Evolutionary conservation across 1,140 invertebrate species (phyloP).

Genomic region (Venturia canescens): DNA sequence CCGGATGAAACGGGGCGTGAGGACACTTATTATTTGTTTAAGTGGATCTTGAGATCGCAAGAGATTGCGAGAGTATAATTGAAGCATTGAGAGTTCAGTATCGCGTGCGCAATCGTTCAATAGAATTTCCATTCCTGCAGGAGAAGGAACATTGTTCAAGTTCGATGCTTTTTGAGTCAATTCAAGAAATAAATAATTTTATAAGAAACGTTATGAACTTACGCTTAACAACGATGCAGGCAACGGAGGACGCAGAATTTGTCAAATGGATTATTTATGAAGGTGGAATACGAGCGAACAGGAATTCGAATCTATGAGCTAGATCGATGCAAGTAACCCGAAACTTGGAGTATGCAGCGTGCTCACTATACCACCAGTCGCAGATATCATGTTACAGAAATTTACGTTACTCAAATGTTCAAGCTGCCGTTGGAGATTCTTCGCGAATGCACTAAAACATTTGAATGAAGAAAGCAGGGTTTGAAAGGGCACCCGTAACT

Average conservation of each 20-base stretch:
- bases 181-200: too few species aligned
- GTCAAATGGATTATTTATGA: too few species aligned
- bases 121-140: too few species aligned
- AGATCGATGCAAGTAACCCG: neutral
- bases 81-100: too few species aligned
- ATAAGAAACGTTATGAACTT: too few species aligned
- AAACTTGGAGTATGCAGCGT: conserved; percentile 3
- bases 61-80: too few species aligned
- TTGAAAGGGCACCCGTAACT: neutral
- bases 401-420: conserved; percentile 44
- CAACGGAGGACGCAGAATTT: too few species aligned
- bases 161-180: too few species aligned
- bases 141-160: too few species aligned
- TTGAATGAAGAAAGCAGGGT: neutral
- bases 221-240: too few species aligned
- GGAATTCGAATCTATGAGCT: neutral
- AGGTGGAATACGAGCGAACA: too few species aligned
- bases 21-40: neutral
- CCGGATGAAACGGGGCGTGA: neutral
- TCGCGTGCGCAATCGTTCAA: too few species aligned
- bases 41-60: neutral
- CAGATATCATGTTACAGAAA: conserved; percentile 27
- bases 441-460: conserved; percentile 1
- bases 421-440: neutral
- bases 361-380: neutral